A percentile compares a stretch with the other conserved stretches of the same genome.
phyloP scores from a whole-genome alignment of 2,888 invertebrate species.

The Uropetala carovei region DNA sequence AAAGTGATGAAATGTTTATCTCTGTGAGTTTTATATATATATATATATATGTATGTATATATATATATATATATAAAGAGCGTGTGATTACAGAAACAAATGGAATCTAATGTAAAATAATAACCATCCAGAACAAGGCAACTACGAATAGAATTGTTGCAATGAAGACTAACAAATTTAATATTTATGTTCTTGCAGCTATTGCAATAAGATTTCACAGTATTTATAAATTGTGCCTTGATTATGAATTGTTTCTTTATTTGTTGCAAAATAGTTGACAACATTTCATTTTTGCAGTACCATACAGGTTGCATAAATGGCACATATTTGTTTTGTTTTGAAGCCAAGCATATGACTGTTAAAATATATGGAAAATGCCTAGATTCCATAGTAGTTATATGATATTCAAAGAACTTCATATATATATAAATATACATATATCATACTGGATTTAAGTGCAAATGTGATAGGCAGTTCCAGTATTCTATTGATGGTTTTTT shows the following conservation, averaged over 20 bases:
- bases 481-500: slow-evolving; percentile 59
- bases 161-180: slow-evolving; percentile 40
- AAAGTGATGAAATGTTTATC: slow-evolving; percentile 61
- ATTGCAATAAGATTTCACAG: slow-evolving; percentile 56
- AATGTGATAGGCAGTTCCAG: slow-evolving; percentile 63
- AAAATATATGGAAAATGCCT: slow-evolving; percentile 50
- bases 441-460: slow-evolving; percentile 61
- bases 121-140: slow-evolving; percentile 41
- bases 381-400: slow-evolving; percentile 35
- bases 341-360: slow-evolving; percentile 62
- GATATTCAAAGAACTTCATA: slow-evolving; percentile 40
- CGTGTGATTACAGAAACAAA: slow-evolving; percentile 23
- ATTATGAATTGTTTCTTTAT: slow-evolving; percentile 54
- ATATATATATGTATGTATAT: slow-evolving; percentile 16
- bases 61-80: slow-evolving; percentile 37
- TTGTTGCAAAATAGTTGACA: slow-evolving; percentile 46
- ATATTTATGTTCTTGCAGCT: slow-evolving; percentile 53
- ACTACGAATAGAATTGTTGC: slow-evolving; percentile 32
- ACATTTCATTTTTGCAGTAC: slow-evolving; percentile 19
- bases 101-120: slow-evolving; percentile 22
- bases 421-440: slow-evolving; percentile 13
- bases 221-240: slow-evolving; percentile 63
- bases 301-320: slow-evolving; percentile 18
- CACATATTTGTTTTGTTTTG: slow-evolving; percentile 30
- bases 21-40: slow-evolving; percentile 23